Evolutionary conservation across 2,888 invertebrate genomes (phyloP).

Genomic region (Drosophila cracens): DNA sequence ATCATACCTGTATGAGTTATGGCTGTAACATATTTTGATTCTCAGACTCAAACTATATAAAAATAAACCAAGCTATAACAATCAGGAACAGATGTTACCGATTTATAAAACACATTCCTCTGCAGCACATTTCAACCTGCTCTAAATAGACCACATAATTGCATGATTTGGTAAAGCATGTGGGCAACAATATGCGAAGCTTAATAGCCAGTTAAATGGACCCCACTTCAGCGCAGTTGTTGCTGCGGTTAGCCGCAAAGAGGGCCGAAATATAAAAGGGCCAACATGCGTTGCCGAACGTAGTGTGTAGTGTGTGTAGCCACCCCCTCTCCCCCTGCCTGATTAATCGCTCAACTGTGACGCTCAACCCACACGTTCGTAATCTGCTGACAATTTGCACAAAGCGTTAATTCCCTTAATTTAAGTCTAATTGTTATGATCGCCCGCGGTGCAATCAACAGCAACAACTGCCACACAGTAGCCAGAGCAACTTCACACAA

Average conservation of each 20-base stretch:
- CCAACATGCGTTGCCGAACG: slow-evolving; percentile 28
- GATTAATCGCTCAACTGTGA: slow-evolving; percentile 6
- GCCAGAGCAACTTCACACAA: slow-evolving; percentile 7
- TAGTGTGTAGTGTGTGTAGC: not conserved
- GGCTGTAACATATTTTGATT: not conserved
- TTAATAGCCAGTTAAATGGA: slow-evolving; percentile 28
- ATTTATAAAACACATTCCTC: not conserved
- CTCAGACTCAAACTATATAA: not conserved
- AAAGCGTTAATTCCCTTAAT: slow-evolving; percentile 78
- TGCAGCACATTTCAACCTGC: not conserved
- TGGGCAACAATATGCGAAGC: slow-evolving; percentile 5
- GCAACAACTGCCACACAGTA: slow-evolving; percentile 17
- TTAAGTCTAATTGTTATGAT: slow-evolving; percentile 77
- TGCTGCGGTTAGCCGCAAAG: slow-evolving; percentile 44
- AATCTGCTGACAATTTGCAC: slow-evolving; percentile 59
- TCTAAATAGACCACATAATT: not conserved
- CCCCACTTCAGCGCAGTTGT: slow-evolving; percentile 15
- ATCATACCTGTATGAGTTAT: not conserved
- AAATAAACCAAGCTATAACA: too few relatives aligned
- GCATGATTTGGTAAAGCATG: slow-evolving; percentile 1
- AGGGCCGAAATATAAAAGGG: slow-evolving; percentile 13
- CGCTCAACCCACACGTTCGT: slow-evolving; percentile 5
- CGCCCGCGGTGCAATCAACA: slow-evolving; percentile 78
- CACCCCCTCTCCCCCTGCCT: not conserved
- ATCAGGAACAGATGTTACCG: not conserved